A percentile compares a stretch with the other conserved stretches of the same genome.
Conservation (phyloP, 2,888 invertebrate genomes). For the Diadegma fenestrale region DNA sequence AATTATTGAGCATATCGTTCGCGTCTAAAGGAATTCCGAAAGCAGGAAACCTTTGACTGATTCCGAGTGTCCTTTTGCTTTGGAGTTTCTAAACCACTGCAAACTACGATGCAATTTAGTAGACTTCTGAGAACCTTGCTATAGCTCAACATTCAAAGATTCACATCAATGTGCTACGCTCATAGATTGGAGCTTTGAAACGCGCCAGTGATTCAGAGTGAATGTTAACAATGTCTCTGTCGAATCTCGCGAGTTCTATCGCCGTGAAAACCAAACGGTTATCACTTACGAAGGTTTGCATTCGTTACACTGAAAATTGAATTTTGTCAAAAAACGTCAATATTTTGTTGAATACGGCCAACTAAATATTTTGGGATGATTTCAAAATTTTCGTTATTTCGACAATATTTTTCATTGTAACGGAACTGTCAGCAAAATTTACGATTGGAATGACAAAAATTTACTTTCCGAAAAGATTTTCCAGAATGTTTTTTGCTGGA, state of each 20-base stretch:
- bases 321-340: too few species aligned
- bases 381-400: too few species aligned
- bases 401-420: too few species aligned
- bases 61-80: background rate
- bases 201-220: slow-evolving; percentile 1
- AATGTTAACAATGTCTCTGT: background rate
- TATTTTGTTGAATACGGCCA: too few species aligned
- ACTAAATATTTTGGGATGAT: too few species aligned
- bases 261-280: background rate
- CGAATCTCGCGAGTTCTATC: too few species aligned
- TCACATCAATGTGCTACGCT: background rate
- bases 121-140: background rate
- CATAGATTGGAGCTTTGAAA: background rate
- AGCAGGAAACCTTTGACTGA: background rate
- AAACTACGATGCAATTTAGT: slow-evolving; percentile 28
- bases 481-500: too few species aligned
- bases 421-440: too few species aligned
- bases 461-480: too few species aligned
- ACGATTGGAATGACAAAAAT: too few species aligned
- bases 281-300: background rate
- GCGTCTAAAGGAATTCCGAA: background rate
- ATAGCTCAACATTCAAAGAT: slow-evolving; percentile 18
- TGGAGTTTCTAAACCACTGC: background rate
- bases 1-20: background rate
- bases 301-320: too few species aligned